Conservation (phyloP, 2,888 invertebrate genomes). For the Ectemnius continuus region DNA sequence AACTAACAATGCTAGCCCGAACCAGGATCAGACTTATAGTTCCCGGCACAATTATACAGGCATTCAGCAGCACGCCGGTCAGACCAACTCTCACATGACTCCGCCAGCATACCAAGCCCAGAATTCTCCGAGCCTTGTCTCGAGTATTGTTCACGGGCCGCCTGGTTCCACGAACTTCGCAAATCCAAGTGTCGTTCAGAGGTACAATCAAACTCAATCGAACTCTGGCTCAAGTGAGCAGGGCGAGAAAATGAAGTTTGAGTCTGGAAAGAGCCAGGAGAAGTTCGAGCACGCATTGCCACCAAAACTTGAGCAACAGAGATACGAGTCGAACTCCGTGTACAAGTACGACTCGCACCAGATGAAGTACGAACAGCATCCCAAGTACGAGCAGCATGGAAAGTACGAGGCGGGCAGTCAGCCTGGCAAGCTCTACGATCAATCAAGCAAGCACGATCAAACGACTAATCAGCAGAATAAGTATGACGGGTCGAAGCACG, state of each 20-base stretch:
- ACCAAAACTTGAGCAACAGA: conserved; percentile 62
- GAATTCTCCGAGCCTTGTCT: conserved; percentile 60
- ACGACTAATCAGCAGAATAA: conserved; percentile 54
- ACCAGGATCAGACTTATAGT: conserved; percentile 65
- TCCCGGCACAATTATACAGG: conserved; percentile 52
- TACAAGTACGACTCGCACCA: conserved; percentile 64
- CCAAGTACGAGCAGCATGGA: conserved; percentile 58
- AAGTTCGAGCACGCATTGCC: conserved; percentile 63
- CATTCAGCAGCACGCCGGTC: conserved; percentile 39
- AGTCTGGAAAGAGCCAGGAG: conserved; percentile 60
- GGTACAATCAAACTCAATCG: conserved; percentile 62
- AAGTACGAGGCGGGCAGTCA: conserved; percentile 57
- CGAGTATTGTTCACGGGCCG: conserved; percentile 37
- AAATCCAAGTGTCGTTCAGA: conserved; percentile 48
- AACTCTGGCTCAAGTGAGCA: conserved; percentile 39
- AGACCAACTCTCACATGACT: conserved; percentile 48
- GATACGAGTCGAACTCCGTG: conserved; percentile 62
- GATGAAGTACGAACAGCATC: conserved; percentile 57
- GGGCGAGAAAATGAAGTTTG: conserved; percentile 62
- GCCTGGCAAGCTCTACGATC: conserved; percentile 62
- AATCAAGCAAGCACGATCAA: conserved; percentile 61
- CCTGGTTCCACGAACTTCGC: conserved; percentile 51
- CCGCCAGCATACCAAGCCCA: conserved; percentile 58
- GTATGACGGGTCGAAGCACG: conserved; percentile 64
- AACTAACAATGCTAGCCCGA: conserved; percentile 41